Percentiles rank a stretch among this genome's conserved stretches.
Conservation (phyloP, 2,797 vertebrate species). For the Erethizon dorsatum region DNA sequence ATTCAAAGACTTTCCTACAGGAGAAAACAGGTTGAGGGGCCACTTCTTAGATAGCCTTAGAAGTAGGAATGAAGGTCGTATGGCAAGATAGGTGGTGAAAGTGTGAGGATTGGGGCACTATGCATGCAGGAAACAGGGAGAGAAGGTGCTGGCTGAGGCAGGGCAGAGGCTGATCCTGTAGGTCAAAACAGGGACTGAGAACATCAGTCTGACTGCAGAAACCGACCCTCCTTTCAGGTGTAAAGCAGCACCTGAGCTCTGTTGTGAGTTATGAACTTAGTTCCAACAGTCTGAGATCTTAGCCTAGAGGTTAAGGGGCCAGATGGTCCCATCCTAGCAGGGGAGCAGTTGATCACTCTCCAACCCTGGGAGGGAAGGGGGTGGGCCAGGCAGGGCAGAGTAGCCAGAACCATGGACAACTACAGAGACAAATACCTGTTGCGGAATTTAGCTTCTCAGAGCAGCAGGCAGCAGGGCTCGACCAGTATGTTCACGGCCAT, state of each 20-base stretch:
- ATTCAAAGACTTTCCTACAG: background rate
- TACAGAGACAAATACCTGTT: no score
- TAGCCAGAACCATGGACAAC: background rate
- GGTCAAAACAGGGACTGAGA: background rate
- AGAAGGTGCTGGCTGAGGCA: no score
- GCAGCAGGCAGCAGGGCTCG: background rate
- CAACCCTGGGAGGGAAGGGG: background rate
- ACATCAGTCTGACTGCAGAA: background rate
- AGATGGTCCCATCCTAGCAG: no score
- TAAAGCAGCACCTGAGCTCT: background rate
- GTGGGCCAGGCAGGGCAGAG: background rate
- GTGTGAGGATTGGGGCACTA: accelerated
- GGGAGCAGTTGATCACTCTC: background rate
- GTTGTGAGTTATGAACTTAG: background rate
- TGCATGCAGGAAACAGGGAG: background rate
- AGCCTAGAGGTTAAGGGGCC: background rate
- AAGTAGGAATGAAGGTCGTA: background rate
- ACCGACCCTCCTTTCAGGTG: background rate
- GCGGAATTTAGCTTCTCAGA: background rate
- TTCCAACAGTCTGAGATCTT: background rate
- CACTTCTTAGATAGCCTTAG: conserved; percentile 15
- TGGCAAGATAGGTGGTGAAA: background rate
- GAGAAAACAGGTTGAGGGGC: background rate
- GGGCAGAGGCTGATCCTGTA: background rate
- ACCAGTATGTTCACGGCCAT: background rate